Evolutionary conservation across 2,797 vertebrate species (phyloP).

Genomic region (Octomys mimax): DNA sequence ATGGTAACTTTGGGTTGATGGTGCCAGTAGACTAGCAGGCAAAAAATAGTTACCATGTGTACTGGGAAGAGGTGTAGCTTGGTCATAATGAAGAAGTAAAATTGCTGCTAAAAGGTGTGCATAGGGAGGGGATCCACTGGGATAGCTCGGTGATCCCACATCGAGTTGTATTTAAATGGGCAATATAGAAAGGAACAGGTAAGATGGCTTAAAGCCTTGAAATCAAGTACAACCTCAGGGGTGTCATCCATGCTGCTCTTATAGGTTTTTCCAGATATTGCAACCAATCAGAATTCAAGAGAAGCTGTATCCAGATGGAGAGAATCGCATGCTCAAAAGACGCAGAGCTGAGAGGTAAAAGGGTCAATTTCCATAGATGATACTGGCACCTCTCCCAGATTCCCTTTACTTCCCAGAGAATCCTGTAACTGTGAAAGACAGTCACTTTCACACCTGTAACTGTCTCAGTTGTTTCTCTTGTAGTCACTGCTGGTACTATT

Average conservation of each 20-base stretch:
- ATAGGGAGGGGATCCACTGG: not conserved
- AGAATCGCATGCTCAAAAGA: not conserved
- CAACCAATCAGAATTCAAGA: not conserved
- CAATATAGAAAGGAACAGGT: not conserved
- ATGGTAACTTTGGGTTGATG: not conserved
- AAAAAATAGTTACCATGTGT: not conserved
- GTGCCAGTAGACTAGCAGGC: not conserved
- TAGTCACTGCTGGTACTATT: not conserved
- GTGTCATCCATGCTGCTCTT: not conserved
- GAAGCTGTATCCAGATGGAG: not conserved
- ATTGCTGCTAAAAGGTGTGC: not conserved
- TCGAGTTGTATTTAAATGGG: not conserved
- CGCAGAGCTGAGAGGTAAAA: not conserved
- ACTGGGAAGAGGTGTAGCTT: not conserved
- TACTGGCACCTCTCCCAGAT: fast-evolving
- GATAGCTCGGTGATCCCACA: too few relatives aligned
- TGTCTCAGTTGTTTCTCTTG: not conserved
- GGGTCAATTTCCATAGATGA: not conserved
- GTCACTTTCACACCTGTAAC: too few relatives aligned
- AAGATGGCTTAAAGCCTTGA: not conserved
- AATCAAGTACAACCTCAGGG: not conserved
- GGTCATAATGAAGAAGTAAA: not conserved
- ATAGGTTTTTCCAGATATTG: not conserved
- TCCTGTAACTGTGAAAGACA: too few relatives aligned
- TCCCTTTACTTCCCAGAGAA: not conserved